Conservation (phyloP, 2,113 vertebrate species). For the Pelodiscus sinensis region DNA sequence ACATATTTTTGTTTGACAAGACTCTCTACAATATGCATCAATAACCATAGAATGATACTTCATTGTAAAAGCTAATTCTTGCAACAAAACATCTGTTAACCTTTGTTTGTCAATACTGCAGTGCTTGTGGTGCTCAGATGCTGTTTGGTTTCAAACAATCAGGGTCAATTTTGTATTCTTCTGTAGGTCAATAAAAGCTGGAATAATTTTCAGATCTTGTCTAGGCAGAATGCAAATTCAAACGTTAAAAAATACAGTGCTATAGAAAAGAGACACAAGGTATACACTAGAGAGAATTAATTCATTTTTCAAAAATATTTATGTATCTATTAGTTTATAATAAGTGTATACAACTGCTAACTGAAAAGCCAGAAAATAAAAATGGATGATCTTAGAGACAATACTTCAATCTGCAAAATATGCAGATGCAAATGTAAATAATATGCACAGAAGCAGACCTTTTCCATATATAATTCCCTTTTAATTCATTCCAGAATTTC, state of each 20-base stretch:
- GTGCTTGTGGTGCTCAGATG: neutral
- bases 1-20: neutral
- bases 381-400: constrained; percentile 3
- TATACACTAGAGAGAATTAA: constrained; percentile 23
- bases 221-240: constrained; percentile 32
- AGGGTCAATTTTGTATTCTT: constrained; percentile 39
- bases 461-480: constrained; percentile 10
- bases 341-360: constrained; percentile 5
- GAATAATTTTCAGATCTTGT: constrained; percentile 39
- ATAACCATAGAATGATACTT: neutral
- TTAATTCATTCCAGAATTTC: constrained; percentile 6
- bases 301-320: constrained; percentile 39
- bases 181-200: constrained; percentile 14
- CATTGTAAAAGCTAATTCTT: constrained; percentile 7
- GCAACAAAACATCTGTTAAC: neutral
- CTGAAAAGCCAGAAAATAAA: constrained; percentile 15
- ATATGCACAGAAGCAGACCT: neutral
- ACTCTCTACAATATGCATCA: neutral
- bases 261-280: neutral
- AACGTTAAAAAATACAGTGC: constrained; percentile 17
- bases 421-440: constrained; percentile 27
- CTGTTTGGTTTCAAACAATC: neutral
- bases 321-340: neutral
- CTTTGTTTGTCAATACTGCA: constrained; percentile 12
- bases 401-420: constrained; percentile 2